These are phyloP conservation scores for Notechis scutatus DNA, from an alignment of 2,113 vertebrate genomes.

Conservation along the genomic window DNA sequence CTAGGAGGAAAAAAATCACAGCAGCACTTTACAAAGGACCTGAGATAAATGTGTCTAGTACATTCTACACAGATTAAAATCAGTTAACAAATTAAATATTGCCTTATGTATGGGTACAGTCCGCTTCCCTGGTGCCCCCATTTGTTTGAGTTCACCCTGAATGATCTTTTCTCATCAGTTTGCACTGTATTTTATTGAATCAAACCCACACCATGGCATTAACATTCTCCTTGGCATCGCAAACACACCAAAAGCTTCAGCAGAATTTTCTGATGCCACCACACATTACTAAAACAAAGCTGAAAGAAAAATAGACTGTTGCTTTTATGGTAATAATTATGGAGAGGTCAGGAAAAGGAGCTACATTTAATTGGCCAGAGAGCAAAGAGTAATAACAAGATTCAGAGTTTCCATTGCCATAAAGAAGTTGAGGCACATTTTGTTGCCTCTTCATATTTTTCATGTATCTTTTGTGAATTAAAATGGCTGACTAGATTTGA, in stretches of 20 bases:
- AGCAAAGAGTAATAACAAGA: neutral
- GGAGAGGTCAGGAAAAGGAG: neutral
- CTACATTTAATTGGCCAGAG: constrained; percentile 1
- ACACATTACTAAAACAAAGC: neutral
- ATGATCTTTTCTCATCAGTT: constrained; percentile 6
- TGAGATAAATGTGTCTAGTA: neutral
- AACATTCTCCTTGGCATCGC: constrained; percentile 34
- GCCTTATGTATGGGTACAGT: neutral
- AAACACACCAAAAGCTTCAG: constrained; percentile 1
- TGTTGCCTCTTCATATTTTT: neutral
- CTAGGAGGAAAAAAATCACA: neutral
- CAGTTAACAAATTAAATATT: neutral
- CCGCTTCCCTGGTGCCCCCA: neutral
- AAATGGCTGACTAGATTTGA: neutral
- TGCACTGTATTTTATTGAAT: neutral
- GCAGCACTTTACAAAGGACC: fast-evolving
- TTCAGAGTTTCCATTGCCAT: fast-evolving
- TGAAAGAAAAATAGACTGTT: neutral
- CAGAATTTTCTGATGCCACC: neutral
- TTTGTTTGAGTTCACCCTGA: neutral
- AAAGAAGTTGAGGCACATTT: neutral
- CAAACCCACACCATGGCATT: constrained; percentile 9
- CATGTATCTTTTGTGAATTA: neutral
- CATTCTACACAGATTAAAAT: fast-evolving
- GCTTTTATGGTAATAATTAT: neutral